Conservation (phyloP, 1,140 invertebrate species). For the Probaryconus sp. region DNA sequence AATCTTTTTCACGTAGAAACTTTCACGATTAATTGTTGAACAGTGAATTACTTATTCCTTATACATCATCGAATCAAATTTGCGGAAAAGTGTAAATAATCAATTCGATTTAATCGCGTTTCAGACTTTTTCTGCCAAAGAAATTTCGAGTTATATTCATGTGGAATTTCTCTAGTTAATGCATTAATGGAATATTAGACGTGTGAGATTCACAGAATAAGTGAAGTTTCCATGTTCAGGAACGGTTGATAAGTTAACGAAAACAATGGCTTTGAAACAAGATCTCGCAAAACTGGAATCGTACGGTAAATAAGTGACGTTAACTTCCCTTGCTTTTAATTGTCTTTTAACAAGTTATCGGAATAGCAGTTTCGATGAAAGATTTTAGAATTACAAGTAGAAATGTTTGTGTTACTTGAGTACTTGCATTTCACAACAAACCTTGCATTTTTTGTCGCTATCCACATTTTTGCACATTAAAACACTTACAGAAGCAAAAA, state of each 20-base stretch:
- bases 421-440: too few relatives aligned
- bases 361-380: constrained; percentile 7
- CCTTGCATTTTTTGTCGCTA: too few relatives aligned
- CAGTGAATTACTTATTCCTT: too few relatives aligned
- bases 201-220: constrained; percentile 16
- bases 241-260: background rate
- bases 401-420: too few relatives aligned
- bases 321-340: constrained; percentile 19
- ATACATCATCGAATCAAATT: background rate
- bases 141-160: background rate
- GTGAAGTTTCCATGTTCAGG: constrained; percentile 4
- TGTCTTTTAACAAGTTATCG: constrained; percentile 21
- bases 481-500: too few relatives aligned
- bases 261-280: constrained; percentile 17
- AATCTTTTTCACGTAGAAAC: too few relatives aligned
- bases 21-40: too few relatives aligned
- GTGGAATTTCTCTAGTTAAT: constrained; percentile 14
- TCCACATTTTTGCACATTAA: too few relatives aligned
- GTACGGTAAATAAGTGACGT: constrained; percentile 17
- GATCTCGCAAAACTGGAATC: constrained; percentile 13
- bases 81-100: background rate
- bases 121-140: constrained; percentile 5
- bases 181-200: constrained; percentile 5
- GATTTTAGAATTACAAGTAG: too few relatives aligned
- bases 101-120: background rate